Evolutionary conservation across 2,888 invertebrate species (phyloP), one percentile per base, ranked within the genome.

Genomic region (Trachelus troglodyta): DNA sequence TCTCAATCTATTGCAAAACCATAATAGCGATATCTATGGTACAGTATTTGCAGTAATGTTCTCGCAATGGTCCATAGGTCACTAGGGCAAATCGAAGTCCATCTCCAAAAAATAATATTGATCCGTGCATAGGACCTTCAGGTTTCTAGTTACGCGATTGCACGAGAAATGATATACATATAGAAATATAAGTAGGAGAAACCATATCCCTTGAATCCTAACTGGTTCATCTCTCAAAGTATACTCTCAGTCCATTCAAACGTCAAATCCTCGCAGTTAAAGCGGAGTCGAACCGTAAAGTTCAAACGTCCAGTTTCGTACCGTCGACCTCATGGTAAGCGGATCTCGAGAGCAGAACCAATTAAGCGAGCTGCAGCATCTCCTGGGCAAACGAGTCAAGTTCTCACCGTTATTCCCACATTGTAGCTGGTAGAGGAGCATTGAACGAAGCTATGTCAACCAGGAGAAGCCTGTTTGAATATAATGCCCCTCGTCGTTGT

Each of bases 391-490:
- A 56, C 56, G 56, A 56, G 56, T 56, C 56, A 56, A 56, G 56
- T 23, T 56, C 56, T 56, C 56, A 56, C 56, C 56, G 56, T 56
- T 56, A 9, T 74, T 37, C 74, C 74, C 34, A 35, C 37, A 33
- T 35, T 34, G 71, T 34, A 31, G 71, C 71, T 31, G 71, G 71
- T 31, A 71, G 74, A 15, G 9, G 74, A 33, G 74, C 34, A 35
- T 23, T 34, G 37, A 74, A 34, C 34, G 74, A 30, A 34, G 34
- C 37, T 31, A 74, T 33, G 74, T 74, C 74, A 35, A 74, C 34
- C 74, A 37, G 74, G 74, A 74, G 74, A 37, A 35, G 74, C 74
- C n/a, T 35, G 74, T 74, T 74, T 35, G 74, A 74, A 35, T 74
- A 74, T 74, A 74, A 74, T 74, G 35, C 74, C 23, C 23, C 35